phyloP scores from a whole-genome alignment of 2,113 vertebrate species.

The Corydoras sp. region DNA sequence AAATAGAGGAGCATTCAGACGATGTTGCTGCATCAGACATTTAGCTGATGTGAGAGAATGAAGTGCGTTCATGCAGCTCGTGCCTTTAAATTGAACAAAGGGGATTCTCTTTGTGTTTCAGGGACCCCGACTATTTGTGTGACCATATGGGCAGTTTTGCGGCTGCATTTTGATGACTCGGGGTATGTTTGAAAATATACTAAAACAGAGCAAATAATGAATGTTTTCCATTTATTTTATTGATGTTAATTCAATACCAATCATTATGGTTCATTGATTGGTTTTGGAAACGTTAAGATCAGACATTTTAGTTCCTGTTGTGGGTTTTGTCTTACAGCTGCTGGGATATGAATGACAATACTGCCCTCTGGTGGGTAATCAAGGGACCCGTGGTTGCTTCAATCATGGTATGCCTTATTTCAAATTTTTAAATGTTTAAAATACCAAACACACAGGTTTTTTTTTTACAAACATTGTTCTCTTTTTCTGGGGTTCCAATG shows the following conservation, averaged over 20 bases:
- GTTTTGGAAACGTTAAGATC: neutral
- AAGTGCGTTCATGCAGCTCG: no score
- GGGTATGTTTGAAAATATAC: conserved; percentile 68
- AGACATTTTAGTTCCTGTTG: neutral
- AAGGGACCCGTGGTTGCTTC: conserved; percentile 94
- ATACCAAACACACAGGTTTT: no score
- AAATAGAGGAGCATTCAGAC: no score
- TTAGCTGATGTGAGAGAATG: no score
- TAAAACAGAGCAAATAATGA: neutral
- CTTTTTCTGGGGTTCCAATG: no score
- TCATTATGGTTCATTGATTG: no score
- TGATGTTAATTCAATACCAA: neutral
- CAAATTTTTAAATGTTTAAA: no score
- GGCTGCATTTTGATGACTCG: conserved; percentile 84
- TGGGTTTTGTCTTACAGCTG: conserved; percentile 17
- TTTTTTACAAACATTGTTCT: no score
- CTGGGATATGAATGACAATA: conserved; percentile 96
- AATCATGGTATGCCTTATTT: conserved; percentile 79
- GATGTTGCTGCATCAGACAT: no score
- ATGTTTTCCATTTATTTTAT: neutral
- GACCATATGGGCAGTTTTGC: conserved; percentile 87
- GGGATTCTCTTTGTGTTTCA: conserved; percentile 47
- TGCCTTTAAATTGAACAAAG: neutral
- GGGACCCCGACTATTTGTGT: conserved; percentile 96
- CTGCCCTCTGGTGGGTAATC: conserved; percentile 98